Conservation (phyloP, 2,113 vertebrate species). For the Colossoma macropomum region DNA sequence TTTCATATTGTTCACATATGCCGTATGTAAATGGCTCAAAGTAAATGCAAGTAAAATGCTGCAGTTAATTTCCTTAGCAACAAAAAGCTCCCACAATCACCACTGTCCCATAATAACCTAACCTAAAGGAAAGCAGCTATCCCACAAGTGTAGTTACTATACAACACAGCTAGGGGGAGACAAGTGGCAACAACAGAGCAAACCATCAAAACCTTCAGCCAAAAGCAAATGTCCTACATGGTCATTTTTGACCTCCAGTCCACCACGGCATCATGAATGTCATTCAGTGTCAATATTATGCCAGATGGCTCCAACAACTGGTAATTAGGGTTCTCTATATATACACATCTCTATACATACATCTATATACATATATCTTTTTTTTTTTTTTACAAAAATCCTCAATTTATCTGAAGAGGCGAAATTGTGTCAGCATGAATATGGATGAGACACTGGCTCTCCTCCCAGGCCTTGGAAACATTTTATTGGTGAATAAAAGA, state of each 20-base stretch:
- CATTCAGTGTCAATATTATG: neutral
- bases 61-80: too few species aligned
- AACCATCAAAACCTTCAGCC: conserved; percentile 11
- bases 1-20: too few species aligned
- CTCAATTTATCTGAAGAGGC: neutral
- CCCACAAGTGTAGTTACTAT: conserved; percentile 19
- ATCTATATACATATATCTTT: too few species aligned
- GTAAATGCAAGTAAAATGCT: too few species aligned
- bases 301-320: neutral
- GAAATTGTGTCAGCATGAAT: neutral
- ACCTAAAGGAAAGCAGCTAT: neutral
- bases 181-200: conserved; percentile 32
- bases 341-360: too few species aligned
- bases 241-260: conserved; percentile 6
- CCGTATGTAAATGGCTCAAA: too few species aligned
- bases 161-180: conserved; percentile 46
- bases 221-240: neutral
- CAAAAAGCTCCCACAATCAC: neutral
- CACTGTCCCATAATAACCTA: neutral
- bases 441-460: neutral
- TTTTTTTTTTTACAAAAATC: neutral
- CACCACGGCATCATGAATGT: neutral
- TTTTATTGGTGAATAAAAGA: conserved; percentile 14
- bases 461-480: neutral
- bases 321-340: too few species aligned